Percentiles rank a stretch among this genome's conserved stretches.
These are phyloP conservation scores for Notolepis coatsorum DNA, from an alignment of 2,797 vertebrate species.

Conservation along the genomic window DNA sequence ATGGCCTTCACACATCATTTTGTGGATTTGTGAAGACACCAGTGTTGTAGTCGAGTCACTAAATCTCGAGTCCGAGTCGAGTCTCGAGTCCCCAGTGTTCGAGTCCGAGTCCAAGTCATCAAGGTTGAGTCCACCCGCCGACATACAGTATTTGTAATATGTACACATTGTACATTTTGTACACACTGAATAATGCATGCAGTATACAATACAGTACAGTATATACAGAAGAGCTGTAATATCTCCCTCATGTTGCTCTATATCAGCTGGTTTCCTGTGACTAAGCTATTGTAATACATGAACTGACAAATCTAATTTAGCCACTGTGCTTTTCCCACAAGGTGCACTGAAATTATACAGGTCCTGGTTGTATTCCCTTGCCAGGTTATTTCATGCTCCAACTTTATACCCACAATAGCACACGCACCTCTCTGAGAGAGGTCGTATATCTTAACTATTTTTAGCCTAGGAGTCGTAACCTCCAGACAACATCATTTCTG, in stretches of 20 bases:
- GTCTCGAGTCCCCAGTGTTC: no score
- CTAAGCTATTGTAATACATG: constrained; percentile 59
- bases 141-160: no score
- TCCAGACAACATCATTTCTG: constrained; percentile 47
- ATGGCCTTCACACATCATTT: no score
- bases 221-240: no score
- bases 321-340: constrained; percentile 18
- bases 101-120: no score
- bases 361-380: constrained; percentile 46
- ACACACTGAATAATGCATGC: no score
- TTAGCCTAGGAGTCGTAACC: constrained; percentile 50
- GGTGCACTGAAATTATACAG: constrained; percentile 36
- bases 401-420: not conserved
- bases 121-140: no score
- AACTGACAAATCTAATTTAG: constrained; percentile 64
- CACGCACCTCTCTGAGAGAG: not conserved
- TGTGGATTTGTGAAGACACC: no score
- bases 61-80: no score
- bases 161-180: no score
- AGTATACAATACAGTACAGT: no score
- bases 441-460: constrained; percentile 57
- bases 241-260: constrained; percentile 39
- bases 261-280: constrained; percentile 25
- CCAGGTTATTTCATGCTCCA: constrained; percentile 1
- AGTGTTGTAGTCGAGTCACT: no score